Conservation (phyloP, 2,888 invertebrate genomes). For the Pycnomerus fuliginosus region DNA sequence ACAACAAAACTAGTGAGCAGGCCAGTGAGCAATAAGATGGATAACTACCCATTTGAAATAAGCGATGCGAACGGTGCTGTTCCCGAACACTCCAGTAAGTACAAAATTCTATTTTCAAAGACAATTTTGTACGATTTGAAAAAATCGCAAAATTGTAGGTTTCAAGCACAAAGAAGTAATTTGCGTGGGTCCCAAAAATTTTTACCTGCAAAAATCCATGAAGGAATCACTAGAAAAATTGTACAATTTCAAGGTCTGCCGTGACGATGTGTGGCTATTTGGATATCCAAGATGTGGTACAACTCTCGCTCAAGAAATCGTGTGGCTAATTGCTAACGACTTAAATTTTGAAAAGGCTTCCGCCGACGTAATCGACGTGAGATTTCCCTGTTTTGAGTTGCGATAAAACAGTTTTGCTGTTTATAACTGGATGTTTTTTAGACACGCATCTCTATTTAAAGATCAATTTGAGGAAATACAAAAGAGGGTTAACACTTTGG, state of each 20-base stretch:
- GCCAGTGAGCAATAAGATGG: too few species aligned
- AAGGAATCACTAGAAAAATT: conserved; percentile 61
- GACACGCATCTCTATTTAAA: not conserved
- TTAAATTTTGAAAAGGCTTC: conserved; percentile 65
- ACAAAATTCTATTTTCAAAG: too few species aligned
- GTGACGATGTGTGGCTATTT: conserved; percentile 68
- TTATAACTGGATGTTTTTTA: conserved; percentile 1
- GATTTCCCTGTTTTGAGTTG: conserved; percentile 74
- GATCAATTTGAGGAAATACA: conserved; percentile 45
- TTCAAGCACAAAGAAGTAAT: not conserved
- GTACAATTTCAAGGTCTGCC: conserved; percentile 66
- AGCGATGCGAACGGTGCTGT: too few species aligned
- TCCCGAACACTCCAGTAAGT: too few species aligned
- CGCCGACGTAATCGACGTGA: conserved; percentile 58
- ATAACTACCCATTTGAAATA: conserved; percentile 13
- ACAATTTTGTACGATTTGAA: too few species aligned
- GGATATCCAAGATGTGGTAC: conserved; percentile 74
- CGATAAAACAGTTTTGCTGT: conserved; percentile 29
- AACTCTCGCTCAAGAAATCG: conserved; percentile 74
- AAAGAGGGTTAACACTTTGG: conserved; percentile 33
- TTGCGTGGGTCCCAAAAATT: conserved; percentile 1
- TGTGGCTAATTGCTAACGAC: conserved; percentile 72
- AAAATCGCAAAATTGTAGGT: too few species aligned
- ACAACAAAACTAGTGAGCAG: too few species aligned
- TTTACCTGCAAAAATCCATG: conserved; percentile 51